These are phyloP conservation scores for Synaphobranchus kaupii DNA, from an alignment of 2,797 vertebrate species.

Conservation along the genomic window DNA sequence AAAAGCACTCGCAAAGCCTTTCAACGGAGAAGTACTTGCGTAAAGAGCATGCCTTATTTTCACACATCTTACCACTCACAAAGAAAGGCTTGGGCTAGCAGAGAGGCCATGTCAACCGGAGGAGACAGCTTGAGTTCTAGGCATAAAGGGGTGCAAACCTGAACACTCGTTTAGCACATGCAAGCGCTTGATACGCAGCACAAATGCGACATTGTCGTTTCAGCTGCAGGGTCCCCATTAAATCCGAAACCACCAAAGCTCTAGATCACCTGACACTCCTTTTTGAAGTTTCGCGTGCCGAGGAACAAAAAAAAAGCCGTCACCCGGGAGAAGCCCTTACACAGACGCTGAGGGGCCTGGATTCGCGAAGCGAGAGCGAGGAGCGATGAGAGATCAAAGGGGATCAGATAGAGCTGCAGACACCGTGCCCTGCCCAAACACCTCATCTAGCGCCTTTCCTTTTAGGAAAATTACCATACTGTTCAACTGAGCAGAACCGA, in stretches of 20 bases:
- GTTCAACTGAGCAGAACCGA: conserved; percentile 44
- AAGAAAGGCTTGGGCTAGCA: not conserved
- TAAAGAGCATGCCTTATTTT: not conserved
- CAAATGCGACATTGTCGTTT: not conserved
- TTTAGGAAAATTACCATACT: conserved; percentile 36
- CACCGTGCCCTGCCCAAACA: conserved; percentile 38
- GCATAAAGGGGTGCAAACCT: not conserved
- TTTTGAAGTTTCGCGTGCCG: conserved; percentile 57
- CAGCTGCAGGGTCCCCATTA: not conserved
- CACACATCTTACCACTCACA: no score
- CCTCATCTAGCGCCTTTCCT: conserved; percentile 43
- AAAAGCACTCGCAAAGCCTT: not conserved
- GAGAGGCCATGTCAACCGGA: not conserved
- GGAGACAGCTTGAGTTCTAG: not conserved
- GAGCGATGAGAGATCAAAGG: conserved; percentile 53
- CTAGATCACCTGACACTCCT: not conserved
- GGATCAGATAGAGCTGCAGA: conserved; percentile 46
- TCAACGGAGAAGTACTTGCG: not conserved
- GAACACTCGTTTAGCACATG: not conserved
- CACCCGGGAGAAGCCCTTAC: conserved; percentile 31
- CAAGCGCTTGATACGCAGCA: not conserved
- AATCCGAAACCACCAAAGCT: not conserved
- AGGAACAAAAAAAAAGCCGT: conserved; percentile 61
- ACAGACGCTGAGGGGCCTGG: conserved; percentile 53
- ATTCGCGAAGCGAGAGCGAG: conserved; percentile 49